These are phyloP conservation scores for Drosophila leonis DNA, from an alignment of 2,888 invertebrate genomes.

Conservation along the genomic window DNA sequence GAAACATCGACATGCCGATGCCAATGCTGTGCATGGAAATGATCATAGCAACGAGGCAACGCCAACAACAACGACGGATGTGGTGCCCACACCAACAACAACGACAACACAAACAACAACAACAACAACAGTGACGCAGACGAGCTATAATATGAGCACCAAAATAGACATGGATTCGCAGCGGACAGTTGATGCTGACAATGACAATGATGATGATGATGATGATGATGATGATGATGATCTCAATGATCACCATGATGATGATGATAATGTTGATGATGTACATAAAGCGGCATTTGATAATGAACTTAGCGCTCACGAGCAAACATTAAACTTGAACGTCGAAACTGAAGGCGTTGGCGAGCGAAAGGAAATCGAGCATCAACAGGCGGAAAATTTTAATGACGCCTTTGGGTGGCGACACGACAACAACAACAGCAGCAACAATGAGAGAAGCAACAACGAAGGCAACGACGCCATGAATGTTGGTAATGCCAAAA, in stretches of 20 bases:
- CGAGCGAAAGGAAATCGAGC: slow-evolving; percentile 72
- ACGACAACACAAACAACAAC: slow-evolving; percentile 33
- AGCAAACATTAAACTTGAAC: slow-evolving; percentile 74
- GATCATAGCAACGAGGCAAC: slow-evolving; percentile 15
- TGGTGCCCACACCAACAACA: slow-evolving; percentile 41
- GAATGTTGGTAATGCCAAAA: slow-evolving; percentile 69
- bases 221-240: slow-evolving; percentile 20
- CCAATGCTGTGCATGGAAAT: slow-evolving; percentile 39
- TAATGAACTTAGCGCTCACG: slow-evolving; percentile 71
- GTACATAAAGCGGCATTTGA: slow-evolving; percentile 63
- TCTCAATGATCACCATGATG: slow-evolving; percentile 20
- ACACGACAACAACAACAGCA: slow-evolving; percentile 37
- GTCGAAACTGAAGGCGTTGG: slow-evolving; percentile 53
- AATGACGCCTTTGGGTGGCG: slow-evolving; percentile 75
- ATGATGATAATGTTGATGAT: slow-evolving; percentile 32
- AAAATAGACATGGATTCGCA: slow-evolving; percentile 59
- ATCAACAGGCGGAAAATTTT: slow-evolving; percentile 78
- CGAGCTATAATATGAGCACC: slow-evolving; percentile 51
- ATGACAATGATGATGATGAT: slow-evolving; percentile 16
- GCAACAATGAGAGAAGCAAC: slow-evolving; percentile 9
- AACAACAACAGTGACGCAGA: slow-evolving; percentile 69
- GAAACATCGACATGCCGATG: slow-evolving; percentile 28
- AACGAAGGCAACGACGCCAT: slow-evolving; percentile 65
- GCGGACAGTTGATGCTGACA: slow-evolving; percentile 31
- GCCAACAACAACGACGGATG: slow-evolving; percentile 29